Evolutionary conservation across 2,797 vertebrate genomes (phyloP).

Genomic region (Acipenser oxyrinchus): DNA sequence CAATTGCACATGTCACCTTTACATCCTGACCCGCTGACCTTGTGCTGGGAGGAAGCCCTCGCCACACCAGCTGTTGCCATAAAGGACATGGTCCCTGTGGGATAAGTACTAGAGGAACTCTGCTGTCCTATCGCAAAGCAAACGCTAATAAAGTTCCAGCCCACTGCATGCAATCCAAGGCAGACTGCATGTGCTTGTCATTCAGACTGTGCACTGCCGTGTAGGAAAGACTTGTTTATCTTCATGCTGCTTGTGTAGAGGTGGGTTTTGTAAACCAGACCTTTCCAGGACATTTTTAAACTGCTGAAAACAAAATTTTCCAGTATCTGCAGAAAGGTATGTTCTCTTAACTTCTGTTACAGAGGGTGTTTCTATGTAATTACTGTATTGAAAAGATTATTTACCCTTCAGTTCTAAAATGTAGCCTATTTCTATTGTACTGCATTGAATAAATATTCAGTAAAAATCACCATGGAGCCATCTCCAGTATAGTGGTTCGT

Average conservation of each 20-base stretch:
- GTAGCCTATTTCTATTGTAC: too few species aligned
- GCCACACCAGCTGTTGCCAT: slow-evolving; percentile 47
- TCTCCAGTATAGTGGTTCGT: too few species aligned
- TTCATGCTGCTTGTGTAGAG: slow-evolving; percentile 10
- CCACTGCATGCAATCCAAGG: slow-evolving; percentile 44
- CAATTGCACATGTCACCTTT: slow-evolving; percentile 48
- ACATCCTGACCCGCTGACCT: slow-evolving; percentile 47
- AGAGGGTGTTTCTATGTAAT: too few species aligned
- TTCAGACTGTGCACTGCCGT: slow-evolving; percentile 38
- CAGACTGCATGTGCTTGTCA: slow-evolving; percentile 50
- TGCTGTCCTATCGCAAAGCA: slow-evolving; percentile 50
- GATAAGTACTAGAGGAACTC: slow-evolving; percentile 46
- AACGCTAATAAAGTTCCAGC: slow-evolving; percentile 43
- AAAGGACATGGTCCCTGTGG: slow-evolving; percentile 42
- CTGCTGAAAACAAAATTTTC: too few species aligned
- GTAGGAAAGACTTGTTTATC: slow-evolving; percentile 34
- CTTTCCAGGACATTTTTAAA: too few species aligned
- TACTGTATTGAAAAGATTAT: too few species aligned
- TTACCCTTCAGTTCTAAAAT: too few species aligned
- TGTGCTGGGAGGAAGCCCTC: slow-evolving; percentile 26
- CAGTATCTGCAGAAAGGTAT: too few species aligned
- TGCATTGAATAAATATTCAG: too few species aligned
- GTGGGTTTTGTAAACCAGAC: slow-evolving; percentile 19
- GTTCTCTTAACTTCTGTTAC: background rate
- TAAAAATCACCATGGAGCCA: too few species aligned